Evolutionary conservation across 2,888 invertebrate species (phyloP), one percentile per base, ranked within the genome.

Genomic region (Tipula confusa): DNA sequence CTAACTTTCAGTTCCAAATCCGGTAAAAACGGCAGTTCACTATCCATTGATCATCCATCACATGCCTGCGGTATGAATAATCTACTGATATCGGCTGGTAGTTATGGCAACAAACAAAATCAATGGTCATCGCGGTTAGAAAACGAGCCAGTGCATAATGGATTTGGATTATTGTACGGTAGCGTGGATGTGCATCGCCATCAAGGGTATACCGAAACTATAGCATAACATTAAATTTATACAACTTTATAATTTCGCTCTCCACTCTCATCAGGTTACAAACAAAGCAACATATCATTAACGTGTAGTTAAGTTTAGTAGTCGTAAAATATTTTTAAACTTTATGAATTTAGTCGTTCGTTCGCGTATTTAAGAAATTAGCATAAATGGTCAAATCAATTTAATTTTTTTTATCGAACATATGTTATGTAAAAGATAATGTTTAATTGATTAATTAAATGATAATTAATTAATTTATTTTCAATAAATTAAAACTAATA

Each of bases 31-130:
- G 64, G 64, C 24, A 64, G 89, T 36, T 89, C 90, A 33, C 90
- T 94, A 86, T 92, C 92, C 83, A 92, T 94, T 86, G 94, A 94
- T 87, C 91, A 91, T 85, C 92, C 82, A 7, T 36, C 92, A 64
- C 90, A 94, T 43, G 93, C 93, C 0, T 92, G 92, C n/a, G 94
- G 92, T 83, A 93, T 94, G 93, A 94, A 93, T 90, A 94, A 94
- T 84, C 90, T 94, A 84, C 94, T 95, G 84, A 93, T 94, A 0
- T 24, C 33, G 18, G 82, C 82, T 4, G 82, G 82, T 11, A 94
- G 94, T 89, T 94, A 93, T 90, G 94, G 94, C 88, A 94, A 93
- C 88, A 91, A 91, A 0, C 88, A 90, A n/a, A 89, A 89, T 83
- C 91, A 91, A 0, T 91, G 91, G 89, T 82, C 82, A 4, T 89